Evolutionary conservation across 1,140 invertebrate genomes (phyloP), one percentile per base, ranked within the genome.

Genomic region (Sitobion miscanthi): DNA sequence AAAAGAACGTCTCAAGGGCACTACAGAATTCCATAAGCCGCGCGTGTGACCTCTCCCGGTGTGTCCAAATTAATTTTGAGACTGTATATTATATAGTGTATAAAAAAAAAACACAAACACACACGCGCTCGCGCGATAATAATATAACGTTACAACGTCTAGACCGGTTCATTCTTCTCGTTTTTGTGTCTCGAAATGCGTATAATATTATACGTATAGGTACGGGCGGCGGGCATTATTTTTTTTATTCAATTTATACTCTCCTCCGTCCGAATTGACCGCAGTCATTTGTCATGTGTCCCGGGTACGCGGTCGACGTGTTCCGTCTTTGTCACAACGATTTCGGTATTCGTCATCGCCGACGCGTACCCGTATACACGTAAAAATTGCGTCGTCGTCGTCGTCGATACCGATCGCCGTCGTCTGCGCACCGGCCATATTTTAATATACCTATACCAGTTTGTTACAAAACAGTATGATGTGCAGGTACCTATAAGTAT

Each of bases 41-140:
- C 77, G 91, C 82, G 77, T 30, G 82, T 86, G 91, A 93, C 77
- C 91, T 85, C 82, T 93, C 62, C 62, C 49, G 82, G 82, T n/a
- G 91, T 92, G 47, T 92, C 69, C 91, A 92, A 93, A 93, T 93
- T 93, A 93, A 93, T 93, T 93, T 93, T 38, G 77, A 85, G 82
- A 90, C 88, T 54, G 21, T 87, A 57, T 38, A 49, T 35, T 69
- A 77, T 69, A 69, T 54, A 49, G 38, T 47, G 47, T 35, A 77
- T 23, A 91, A 23, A 52, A 85, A 82, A 93, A 85, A 92, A 92
- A 57, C 14, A 20, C 49, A 23, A 42, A 85, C 30, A 82, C 47
- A 77, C 23, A 20, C 38, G 35, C 42, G 52, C 25, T 52, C 38
- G 54, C 91, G 5, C 45, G 62, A 47, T 30, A 92, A 83, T 52